Evolutionary conservation across 2,113 vertebrate genomes (phyloP).

Genomic region (Amblyopsis rosae): DNA sequence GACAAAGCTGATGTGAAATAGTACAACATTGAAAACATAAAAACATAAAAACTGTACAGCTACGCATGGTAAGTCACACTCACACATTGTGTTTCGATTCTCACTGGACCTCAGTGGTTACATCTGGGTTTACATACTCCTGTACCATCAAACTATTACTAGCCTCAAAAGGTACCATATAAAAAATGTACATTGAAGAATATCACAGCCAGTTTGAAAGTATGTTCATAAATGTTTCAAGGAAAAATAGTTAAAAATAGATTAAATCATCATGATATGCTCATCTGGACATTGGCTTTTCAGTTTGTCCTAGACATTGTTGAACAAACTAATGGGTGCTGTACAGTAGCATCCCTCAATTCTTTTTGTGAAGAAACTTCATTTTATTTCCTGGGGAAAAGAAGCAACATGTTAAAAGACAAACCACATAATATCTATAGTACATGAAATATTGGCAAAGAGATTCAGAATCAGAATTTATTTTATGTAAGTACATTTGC

Average conservation of each 20-base stretch:
- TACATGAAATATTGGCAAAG: background rate
- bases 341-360: slow-evolving; percentile 71
- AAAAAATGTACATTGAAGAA: slow-evolving; percentile 49
- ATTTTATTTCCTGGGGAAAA: slow-evolving; percentile 91
- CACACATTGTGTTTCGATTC: slow-evolving; percentile 62
- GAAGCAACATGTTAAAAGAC: slow-evolving; percentile 14
- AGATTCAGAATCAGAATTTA: background rate
- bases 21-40: slow-evolving; percentile 52
- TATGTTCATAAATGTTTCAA: slow-evolving; percentile 74
- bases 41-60: slow-evolving; percentile 71
- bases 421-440: background rate
- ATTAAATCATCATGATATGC: slow-evolving; percentile 37
- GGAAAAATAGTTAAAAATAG: background rate
- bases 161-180: slow-evolving; percentile 86
- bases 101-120: slow-evolving; percentile 81
- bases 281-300: slow-evolving; percentile 36
- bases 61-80: slow-evolving; percentile 51
- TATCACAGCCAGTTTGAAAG: slow-evolving; percentile 68
- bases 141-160: slow-evolving; percentile 77
- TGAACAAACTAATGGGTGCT: slow-evolving; percentile 8
- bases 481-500: too few relatives aligned
- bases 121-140: slow-evolving; percentile 77
- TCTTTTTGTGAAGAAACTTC: slow-evolving; percentile 99
- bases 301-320: slow-evolving; percentile 16
- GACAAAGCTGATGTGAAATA: slow-evolving; percentile 61